These are phyloP conservation scores for Drosophila diplacantha DNA, from an alignment of 2,888 invertebrate species.

Conservation along the genomic window DNA sequence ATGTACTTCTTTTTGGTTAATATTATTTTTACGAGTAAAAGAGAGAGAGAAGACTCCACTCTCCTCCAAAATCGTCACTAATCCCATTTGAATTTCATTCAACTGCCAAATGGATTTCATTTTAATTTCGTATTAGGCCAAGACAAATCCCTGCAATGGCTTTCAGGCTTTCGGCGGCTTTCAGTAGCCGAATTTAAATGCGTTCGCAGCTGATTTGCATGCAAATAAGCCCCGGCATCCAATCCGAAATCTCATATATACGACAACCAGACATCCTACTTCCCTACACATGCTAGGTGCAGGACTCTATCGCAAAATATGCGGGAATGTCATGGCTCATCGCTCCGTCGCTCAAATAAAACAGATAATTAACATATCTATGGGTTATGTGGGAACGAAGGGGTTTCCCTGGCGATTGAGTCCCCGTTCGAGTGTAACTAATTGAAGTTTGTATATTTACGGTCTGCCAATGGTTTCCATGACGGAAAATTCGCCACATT, in stretches of 20 bases:
- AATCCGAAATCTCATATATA: not conserved
- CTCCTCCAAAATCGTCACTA: constrained; percentile 53
- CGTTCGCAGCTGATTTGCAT: constrained; percentile 54
- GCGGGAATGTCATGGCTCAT: constrained; percentile 26
- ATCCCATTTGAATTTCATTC: constrained; percentile 60
- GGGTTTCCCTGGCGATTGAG: constrained; percentile 14
- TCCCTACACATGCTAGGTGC: no score
- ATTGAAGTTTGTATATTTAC: constrained; percentile 9
- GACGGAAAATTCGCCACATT: not conserved
- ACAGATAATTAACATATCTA: constrained; percentile 34
- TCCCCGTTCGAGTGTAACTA: constrained; percentile 15
- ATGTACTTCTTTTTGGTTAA: constrained; percentile 4
- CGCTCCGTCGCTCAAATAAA: constrained; percentile 24
- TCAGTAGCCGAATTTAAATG: constrained; percentile 46
- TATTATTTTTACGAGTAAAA: constrained; percentile 37
- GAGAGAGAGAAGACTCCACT: not conserved
- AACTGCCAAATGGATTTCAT: constrained; percentile 32
- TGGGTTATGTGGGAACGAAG: constrained; percentile 17
- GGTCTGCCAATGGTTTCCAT: not conserved
- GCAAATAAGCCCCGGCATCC: constrained; percentile 46
- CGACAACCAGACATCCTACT: not conserved
- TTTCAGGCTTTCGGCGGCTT: constrained; percentile 7
- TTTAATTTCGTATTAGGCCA: constrained; percentile 37
- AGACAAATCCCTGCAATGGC: constrained; percentile 24
- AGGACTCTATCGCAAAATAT: constrained; percentile 21